Evolutionary conservation across 2,113 vertebrate species (phyloP).

Genomic region (Pseudopodoces humilis): DNA sequence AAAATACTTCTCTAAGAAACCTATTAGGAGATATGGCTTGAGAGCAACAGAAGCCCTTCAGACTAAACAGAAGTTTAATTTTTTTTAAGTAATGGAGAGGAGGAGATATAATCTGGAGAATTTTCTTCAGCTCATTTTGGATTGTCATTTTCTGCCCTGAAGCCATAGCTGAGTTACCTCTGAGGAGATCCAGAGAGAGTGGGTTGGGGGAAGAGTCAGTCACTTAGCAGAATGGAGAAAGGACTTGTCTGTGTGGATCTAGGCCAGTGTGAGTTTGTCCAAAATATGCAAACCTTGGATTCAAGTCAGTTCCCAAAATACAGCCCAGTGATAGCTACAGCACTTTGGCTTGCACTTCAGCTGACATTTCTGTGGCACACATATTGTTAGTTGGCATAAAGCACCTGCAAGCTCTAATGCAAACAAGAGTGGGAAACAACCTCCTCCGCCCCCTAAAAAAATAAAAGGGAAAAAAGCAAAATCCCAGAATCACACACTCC

Average conservation of each 20-base stretch:
- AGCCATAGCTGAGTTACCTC: neutral
- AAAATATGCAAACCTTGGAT: neutral
- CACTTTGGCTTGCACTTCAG: neutral
- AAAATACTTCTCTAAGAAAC: slow-evolving; percentile 51
- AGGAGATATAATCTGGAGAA: neutral
- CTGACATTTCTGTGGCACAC: neutral
- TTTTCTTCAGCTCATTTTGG: slow-evolving; percentile 9
- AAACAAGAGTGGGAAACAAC: neutral
- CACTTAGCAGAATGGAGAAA: neutral
- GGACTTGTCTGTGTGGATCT: neutral
- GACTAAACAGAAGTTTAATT: slow-evolving; percentile 35
- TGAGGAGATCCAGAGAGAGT: neutral
- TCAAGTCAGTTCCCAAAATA: neutral
- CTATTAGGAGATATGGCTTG: slow-evolving; percentile 34
- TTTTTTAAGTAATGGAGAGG: neutral
- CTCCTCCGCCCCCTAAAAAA: neutral
- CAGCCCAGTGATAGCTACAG: rapidly evolving
- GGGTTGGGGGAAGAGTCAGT: neutral
- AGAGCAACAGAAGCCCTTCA: slow-evolving; percentile 41
- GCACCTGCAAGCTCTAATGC: neutral
- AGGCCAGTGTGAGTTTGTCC: neutral
- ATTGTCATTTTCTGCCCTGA: neutral
- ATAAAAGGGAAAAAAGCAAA: neutral
- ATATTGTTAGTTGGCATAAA: neutral
- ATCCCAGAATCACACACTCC: neutral